A percentile compares a stretch with the other conserved stretches of the same genome.
These are phyloP conservation scores for Crocodylus rhombifer DNA, from an alignment of 2,797 vertebrate species.

Conservation along the genomic window DNA sequence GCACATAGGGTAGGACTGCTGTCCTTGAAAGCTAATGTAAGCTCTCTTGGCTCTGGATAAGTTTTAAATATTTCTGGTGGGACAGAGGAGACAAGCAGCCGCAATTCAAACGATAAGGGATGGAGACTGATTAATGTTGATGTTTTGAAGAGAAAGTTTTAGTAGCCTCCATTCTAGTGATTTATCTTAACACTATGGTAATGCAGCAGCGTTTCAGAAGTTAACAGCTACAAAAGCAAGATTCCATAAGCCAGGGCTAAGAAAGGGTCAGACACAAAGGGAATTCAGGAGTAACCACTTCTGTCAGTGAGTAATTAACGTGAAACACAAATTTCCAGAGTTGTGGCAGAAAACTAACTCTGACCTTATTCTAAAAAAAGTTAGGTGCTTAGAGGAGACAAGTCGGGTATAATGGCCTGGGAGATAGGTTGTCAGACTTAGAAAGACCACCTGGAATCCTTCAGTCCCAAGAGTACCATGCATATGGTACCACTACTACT, in stretches of 20 bases:
- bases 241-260: neutral
- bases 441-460: neutral
- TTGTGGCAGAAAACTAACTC: constrained; percentile 1
- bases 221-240: neutral
- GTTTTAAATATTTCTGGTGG: constrained; percentile 46
- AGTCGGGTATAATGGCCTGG: neutral
- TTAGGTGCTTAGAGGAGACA: constrained; percentile 1
- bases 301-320: constrained; percentile 8
- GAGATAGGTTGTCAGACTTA: neutral
- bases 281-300: constrained; percentile 21
- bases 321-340: constrained; percentile 3
- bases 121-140: constrained; percentile 24
- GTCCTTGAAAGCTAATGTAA: constrained; percentile 71
- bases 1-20: constrained; percentile 18
- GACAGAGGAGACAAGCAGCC: constrained; percentile 44
- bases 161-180: constrained; percentile 25
- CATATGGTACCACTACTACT: no score
- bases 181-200: constrained; percentile 32
- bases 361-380: neutral
- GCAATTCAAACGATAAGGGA: constrained; percentile 39
- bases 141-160: constrained; percentile 59
- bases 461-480: neutral
- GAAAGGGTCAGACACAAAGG: neutral
- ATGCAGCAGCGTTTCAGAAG: constrained; percentile 27
- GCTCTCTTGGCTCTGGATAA: constrained; percentile 23